Evolutionary conservation across 2,113 vertebrate species (phyloP), one percentile per base, ranked within the genome.

Genomic region (Microcebus griseorufus): DNA sequence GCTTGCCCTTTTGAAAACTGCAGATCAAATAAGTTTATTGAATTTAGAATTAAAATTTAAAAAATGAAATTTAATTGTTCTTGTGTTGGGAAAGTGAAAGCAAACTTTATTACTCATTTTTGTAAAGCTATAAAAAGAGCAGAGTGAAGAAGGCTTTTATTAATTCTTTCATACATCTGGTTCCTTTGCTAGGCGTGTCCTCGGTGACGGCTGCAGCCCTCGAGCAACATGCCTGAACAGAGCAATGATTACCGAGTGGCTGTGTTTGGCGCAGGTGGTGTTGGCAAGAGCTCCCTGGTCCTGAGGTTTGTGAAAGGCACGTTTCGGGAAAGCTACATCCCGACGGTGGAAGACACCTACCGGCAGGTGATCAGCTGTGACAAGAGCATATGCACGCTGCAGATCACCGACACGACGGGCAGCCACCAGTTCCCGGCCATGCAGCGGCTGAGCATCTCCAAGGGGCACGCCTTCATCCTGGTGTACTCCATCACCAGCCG

Each of bases 351-450:
- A 97, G 99, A 99, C 97, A 99, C 99, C 89, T 99, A 99, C 97
- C 98, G 99, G 4, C 99, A 99, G 97, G 99, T 99, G 96, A 99
- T 99, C 98, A 99, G 99, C 98, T 99, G 99, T 20, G 99, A 99
- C 96, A 99, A 99, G 88, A 99, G 99, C 97, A 99, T 99, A 95
- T 99, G 99, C 92, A 99, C 99, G 18, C 96, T 99, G 97, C 99
- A 99, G 98, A 99, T 99, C 97, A 99, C 99, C 0, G 99, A 99
- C 97, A 99, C 99, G 7, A 99, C 99, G 0, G 99, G 99, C 32
- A 99, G 99, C 86, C 99, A 99, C 96, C 99, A 99, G 79, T 99
- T 99, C 96, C 99, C 99, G 0, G 99, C 99, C 97, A 99, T 99
- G 99, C 99, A 99, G 94, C 98, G 99, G 45, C 98, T 99, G 75